Percentiles rank a stretch among this genome's conserved stretches.
Conservation (phyloP, 1,140 invertebrate genomes). For the Drosophila pandora region DNA sequence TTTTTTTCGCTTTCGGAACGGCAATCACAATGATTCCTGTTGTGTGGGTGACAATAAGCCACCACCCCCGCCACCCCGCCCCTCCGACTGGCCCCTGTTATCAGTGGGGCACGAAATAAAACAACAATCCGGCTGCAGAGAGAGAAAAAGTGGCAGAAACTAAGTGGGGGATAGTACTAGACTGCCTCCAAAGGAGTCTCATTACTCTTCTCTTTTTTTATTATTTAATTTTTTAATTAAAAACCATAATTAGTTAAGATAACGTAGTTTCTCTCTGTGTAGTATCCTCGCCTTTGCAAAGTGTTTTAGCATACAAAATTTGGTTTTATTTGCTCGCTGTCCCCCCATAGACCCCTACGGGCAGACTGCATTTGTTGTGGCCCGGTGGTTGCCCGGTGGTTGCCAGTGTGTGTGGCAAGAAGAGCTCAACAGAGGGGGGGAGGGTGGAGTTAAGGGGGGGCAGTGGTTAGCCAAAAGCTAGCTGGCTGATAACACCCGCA, state of each 20-base stretch:
- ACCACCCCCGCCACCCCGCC: conserved; percentile 11
- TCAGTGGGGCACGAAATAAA: conserved; percentile 1
- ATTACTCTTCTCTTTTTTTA: not conserved
- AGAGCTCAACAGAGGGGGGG: not conserved
- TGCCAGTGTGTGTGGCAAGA: not conserved
- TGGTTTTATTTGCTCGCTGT: conserved; percentile 73
- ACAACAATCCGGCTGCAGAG: not conserved
- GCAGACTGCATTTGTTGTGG: not conserved
- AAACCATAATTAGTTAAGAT: not conserved
- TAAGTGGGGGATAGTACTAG: too few relatives aligned
- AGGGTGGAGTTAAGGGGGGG: conserved; percentile 1
- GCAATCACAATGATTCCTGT: conserved; percentile 37
- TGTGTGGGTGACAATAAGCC: conserved; percentile 44
- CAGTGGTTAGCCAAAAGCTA: conserved; percentile 70
- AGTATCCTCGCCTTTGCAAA: conserved; percentile 51
- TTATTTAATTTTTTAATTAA: not conserved
- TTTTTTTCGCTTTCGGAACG: not conserved
- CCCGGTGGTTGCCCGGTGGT: conserved; percentile 23
- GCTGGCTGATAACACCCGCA: conserved; percentile 79
- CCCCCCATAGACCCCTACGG: conserved; percentile 21
- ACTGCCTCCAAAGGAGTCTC: too few relatives aligned
- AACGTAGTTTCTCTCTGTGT: not conserved
- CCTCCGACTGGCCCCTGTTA: conserved; percentile 1
- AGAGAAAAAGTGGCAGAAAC: not conserved
- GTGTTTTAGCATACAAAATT: conserved; percentile 82